A percentile compares a stretch with the other conserved stretches of the same genome.
Evolutionary conservation across 2,113 vertebrate species (phyloP).

Genomic region (Sterrhoptilus dennistouni): DNA sequence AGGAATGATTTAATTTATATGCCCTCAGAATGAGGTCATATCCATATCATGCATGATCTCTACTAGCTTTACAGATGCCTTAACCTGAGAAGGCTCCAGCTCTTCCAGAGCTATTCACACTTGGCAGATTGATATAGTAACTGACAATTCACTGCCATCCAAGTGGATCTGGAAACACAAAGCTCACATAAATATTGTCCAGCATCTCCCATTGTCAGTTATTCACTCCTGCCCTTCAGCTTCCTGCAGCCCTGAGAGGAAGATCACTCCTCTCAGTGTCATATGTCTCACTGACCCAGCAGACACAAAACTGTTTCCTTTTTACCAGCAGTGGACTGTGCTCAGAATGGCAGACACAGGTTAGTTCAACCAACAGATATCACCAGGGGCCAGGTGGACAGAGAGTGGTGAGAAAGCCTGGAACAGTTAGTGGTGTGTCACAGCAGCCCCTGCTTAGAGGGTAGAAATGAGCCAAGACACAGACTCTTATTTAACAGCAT

Average conservation of each 20-base stretch:
- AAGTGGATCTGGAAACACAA: constrained; percentile 77
- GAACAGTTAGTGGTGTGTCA: not conserved
- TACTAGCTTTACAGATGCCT: constrained; percentile 72
- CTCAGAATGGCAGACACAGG: constrained; percentile 3
- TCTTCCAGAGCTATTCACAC: constrained; percentile 74
- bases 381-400: not conserved
- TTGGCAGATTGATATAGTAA: constrained; percentile 83
- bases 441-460: not conserved
- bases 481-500: not conserved
- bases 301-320: constrained; percentile 15
- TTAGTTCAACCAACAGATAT: not conserved
- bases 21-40: constrained; percentile 76
- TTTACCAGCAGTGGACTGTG: not conserved
- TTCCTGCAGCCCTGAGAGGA: constrained; percentile 69
- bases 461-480: not conserved
- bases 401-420: not conserved
- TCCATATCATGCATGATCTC: constrained; percentile 72
- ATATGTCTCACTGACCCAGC: constrained; percentile 10
- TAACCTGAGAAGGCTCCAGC: constrained; percentile 72
- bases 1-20: constrained; percentile 73
- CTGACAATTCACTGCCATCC: constrained; percentile 78
- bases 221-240: constrained; percentile 70
- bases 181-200: constrained; percentile 81
- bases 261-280: constrained; percentile 65
- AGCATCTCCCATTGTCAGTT: constrained; percentile 75